Conservation (phyloP, 2,888 invertebrate genomes). For the Dolomedes plantarius region DNA sequence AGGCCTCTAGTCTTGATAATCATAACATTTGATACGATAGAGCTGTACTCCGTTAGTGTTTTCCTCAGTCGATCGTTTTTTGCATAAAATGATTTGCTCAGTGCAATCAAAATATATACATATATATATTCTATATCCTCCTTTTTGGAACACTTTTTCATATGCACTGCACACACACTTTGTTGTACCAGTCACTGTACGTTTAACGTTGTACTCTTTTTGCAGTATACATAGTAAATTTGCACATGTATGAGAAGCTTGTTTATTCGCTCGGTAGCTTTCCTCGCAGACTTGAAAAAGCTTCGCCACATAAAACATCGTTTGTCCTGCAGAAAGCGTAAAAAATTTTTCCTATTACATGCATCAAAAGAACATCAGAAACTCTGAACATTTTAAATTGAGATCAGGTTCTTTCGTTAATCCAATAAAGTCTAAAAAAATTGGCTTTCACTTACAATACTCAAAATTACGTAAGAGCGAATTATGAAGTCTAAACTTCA, state of each 20-base stretch:
- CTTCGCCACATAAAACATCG: background rate
- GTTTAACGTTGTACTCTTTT: constrained; percentile 67
- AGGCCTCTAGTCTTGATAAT: constrained; percentile 67
- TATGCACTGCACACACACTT: constrained; percentile 65
- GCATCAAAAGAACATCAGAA: too few relatives aligned
- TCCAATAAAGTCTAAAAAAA: too few relatives aligned
- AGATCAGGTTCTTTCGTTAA: too few relatives aligned
- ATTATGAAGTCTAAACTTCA: too few relatives aligned
- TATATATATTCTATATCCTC: constrained; percentile 69
- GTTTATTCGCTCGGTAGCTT: constrained; percentile 63
- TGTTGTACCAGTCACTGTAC: constrained; percentile 60
- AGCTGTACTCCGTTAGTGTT: constrained; percentile 49
- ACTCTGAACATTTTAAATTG: too few relatives aligned
- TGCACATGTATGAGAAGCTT: constrained; percentile 55
- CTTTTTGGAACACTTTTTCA: constrained; percentile 71
- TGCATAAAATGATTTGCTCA: constrained; percentile 54
- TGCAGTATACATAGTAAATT: constrained; percentile 50
- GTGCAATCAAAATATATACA: constrained; percentile 48
- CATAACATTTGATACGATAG: constrained; percentile 67
- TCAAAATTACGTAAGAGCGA: too few relatives aligned
- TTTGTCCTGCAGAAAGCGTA: background rate
- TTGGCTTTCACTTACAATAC: too few relatives aligned
- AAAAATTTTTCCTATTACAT: too few relatives aligned
- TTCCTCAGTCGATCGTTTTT: constrained; percentile 59
- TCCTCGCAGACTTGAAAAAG: constrained; percentile 44